Evolutionary conservation across 2,797 vertebrate genomes (phyloP).

Genomic region (Austrolebias charrua): DNA sequence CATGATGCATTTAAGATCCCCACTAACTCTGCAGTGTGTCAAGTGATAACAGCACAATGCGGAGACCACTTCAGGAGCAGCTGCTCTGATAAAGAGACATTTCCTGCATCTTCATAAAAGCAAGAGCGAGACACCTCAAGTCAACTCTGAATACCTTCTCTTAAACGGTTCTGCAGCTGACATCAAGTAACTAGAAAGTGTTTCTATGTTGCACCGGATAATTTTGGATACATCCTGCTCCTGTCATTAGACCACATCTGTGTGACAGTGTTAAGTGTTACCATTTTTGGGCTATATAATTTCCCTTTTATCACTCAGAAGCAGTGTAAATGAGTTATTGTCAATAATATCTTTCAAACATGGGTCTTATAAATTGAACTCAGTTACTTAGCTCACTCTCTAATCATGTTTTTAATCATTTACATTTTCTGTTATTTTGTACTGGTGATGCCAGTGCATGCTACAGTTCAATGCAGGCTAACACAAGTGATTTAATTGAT

Average conservation of each 20-base stretch:
- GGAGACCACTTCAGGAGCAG: constrained; percentile 51
- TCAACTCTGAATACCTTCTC: constrained; percentile 49
- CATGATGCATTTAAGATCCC: constrained; percentile 44
- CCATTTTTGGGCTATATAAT: not conserved
- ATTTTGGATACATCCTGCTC: constrained; percentile 17
- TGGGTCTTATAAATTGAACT: not conserved
- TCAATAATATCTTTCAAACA: not conserved
- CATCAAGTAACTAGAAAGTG: constrained; percentile 30
- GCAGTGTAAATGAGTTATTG: not conserved
- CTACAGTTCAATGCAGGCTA: too few relatives aligned
- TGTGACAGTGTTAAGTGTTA: constrained; percentile 36
- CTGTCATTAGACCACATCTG: constrained; percentile 35
- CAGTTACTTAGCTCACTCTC: not conserved
- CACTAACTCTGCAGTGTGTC: constrained; percentile 42
- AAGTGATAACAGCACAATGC: constrained; percentile 30
- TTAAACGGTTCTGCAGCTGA: constrained; percentile 19
- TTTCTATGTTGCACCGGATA: constrained; percentile 35
- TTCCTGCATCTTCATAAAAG: constrained; percentile 32
- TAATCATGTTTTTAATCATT: constrained; percentile 1
- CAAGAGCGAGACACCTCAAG: constrained; percentile 35
- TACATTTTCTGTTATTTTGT: not conserved
- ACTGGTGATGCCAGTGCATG: too few relatives aligned
- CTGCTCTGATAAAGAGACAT: constrained; percentile 61
- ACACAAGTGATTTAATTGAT: too few relatives aligned
- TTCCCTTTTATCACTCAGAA: not conserved